phyloP scores from a whole-genome alignment of 2,797 vertebrate genomes.

The Microctenopoma lineatum region DNA sequence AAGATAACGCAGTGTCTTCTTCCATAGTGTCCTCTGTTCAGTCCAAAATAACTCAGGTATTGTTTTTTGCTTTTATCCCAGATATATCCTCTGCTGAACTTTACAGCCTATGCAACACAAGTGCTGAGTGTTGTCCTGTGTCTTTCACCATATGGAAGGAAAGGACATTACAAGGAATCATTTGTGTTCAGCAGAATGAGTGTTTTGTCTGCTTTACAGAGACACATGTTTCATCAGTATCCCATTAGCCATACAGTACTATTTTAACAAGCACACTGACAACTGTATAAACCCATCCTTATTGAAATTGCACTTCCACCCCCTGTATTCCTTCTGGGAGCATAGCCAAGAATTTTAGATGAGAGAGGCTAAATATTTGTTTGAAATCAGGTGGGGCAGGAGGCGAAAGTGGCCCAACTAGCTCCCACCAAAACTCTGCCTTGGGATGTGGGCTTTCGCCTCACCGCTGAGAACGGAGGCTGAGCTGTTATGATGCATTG shows the following conservation, averaged over 20 bases:
- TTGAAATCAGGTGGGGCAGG: neutral
- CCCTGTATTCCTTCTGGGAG: slow-evolving; percentile 21
- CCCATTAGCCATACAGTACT: too few relatives aligned
- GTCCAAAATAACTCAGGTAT: slow-evolving; percentile 99
- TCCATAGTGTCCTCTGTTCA: slow-evolving; percentile 96
- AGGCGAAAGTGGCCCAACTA: neutral
- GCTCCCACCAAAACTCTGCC: neutral
- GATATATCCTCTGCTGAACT: slow-evolving; percentile 37
- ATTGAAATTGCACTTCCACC: slow-evolving; percentile 9
- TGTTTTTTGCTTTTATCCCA: slow-evolving; percentile 59
- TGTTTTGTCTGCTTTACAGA: too few relatives aligned
- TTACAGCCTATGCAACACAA: slow-evolving; percentile 16
- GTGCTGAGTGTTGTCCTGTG: slow-evolving; percentile 35
- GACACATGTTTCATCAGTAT: too few relatives aligned
- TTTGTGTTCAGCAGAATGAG: too few relatives aligned
- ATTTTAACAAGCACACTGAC: neutral
- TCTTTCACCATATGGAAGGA: slow-evolving; percentile 31
- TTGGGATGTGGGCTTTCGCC: slow-evolving; percentile 12
- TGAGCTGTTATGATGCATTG: neutral
- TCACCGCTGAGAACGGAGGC: slow-evolving; percentile 12
- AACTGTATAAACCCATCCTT: neutral
- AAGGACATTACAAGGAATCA: neutral
- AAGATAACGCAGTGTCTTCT: slow-evolving; percentile 93
- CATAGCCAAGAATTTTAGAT: slow-evolving; percentile 18
- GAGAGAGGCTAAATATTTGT: slow-evolving; percentile 12